Evolutionary conservation across 64 coral and sea anemone species (phyloP).

Genomic region (Pocillopora damicornis): DNA sequence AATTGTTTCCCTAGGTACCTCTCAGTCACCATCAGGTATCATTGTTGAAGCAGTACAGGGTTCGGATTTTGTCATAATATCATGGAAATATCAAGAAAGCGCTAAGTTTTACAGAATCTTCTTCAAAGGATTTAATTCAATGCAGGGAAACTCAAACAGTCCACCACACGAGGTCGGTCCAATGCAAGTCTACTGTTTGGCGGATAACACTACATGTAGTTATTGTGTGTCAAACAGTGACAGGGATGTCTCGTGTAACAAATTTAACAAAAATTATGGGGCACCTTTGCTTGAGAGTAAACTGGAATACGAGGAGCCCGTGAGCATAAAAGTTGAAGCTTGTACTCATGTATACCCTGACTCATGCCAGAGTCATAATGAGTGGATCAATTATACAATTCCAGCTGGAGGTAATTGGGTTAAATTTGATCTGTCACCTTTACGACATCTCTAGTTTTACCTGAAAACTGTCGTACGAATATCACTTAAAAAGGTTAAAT

Average conservation of each 20-base stretch:
- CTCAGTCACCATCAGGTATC: slow-evolving; percentile 1
- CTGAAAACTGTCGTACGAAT: too few relatives aligned
- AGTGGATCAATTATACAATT: slow-evolving; percentile 23
- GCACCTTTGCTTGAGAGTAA: neutral
- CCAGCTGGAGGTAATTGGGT: slow-evolving; percentile 11
- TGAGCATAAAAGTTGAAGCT: slow-evolving; percentile 20
- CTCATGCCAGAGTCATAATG: neutral
- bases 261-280: slow-evolving; percentile 9
- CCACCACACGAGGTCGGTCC: slow-evolving; percentile 10
- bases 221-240: slow-evolving; percentile 27
- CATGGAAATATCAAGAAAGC: slow-evolving; percentile 5
- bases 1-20: neutral
- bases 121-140: neutral
- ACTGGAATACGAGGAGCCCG: neutral
- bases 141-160: neutral
- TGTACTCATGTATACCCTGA: neutral
- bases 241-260: slow-evolving; percentile 5
- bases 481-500: too few relatives aligned
- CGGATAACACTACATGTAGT: slow-evolving; percentile 19
- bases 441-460: neutral
- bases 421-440: neutral
- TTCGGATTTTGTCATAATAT: slow-evolving; percentile 28
- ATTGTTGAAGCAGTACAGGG: neutral
- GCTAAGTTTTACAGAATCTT: slow-evolving; percentile 11
- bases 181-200: neutral